A percentile compares a stretch with the other conserved stretches of the same genome.
phyloP scores from a whole-genome alignment of 2,797 vertebrate species.

The Malacoraja senta region DNA sequence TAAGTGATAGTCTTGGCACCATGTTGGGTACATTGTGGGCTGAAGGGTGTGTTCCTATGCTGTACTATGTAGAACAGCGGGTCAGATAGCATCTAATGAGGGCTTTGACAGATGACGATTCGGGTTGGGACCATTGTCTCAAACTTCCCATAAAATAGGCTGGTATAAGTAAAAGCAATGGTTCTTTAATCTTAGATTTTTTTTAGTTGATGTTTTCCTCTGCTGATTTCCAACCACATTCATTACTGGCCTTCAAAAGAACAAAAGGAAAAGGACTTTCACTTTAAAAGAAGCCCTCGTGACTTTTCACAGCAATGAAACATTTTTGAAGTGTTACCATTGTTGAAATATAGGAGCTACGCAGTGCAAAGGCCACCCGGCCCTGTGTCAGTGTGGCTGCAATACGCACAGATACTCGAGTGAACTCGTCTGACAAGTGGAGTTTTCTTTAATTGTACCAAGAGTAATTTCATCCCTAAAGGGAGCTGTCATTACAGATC shows the following conservation, averaged over 20 bases:
- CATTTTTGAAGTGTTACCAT: not conserved
- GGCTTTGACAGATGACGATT: too few relatives aligned
- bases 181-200: not conserved
- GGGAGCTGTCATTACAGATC: not conserved
- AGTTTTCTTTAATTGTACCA: not conserved
- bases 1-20: too few relatives aligned
- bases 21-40: too few relatives aligned
- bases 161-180: not conserved
- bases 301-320: not conserved
- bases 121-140: too few relatives aligned
- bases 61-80: too few relatives aligned
- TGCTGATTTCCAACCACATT: not conserved
- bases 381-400: not conserved
- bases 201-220: not conserved
- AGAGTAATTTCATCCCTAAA: not conserved
- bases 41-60: too few relatives aligned
- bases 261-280: not conserved
- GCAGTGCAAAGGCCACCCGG: not conserved
- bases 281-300: not conserved
- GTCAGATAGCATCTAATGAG: too few relatives aligned
- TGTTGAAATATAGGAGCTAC: not conserved
- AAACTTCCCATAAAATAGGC: not conserved
- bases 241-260: not conserved
- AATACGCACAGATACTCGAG: not conserved
- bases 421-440: not conserved